Percentiles rank a stretch among this genome's conserved stretches.
phyloP scores from a whole-genome alignment of 2,113 vertebrate genomes.

The Megaleporinus macrocephalus region DNA sequence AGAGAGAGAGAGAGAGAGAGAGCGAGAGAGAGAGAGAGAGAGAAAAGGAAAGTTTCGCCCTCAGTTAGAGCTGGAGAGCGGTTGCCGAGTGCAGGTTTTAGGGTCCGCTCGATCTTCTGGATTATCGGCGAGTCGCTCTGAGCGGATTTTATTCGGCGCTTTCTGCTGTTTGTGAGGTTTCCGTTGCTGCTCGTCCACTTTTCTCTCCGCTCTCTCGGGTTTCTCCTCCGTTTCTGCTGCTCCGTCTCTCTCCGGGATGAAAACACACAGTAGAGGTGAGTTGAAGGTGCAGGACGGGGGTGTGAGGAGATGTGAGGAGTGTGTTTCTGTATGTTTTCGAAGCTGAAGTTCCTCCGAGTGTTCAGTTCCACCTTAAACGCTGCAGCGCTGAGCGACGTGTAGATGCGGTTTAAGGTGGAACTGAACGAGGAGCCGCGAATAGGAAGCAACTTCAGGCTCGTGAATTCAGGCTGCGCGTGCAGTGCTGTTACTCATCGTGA shows the following conservation, averaged over 20 bases:
- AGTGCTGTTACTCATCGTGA: neutral
- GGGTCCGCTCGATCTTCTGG: neutral
- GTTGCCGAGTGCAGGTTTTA: neutral
- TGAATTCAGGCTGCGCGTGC: neutral
- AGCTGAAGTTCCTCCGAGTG: no score
- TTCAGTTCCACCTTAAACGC: no score
- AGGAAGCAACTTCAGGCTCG: no score
- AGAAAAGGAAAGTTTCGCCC: neutral
- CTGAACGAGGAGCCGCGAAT: no score
- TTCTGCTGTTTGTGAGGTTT: slow-evolving; percentile 12
- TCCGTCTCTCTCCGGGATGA: slow-evolving; percentile 59
- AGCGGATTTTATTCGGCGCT: slow-evolving; percentile 1
- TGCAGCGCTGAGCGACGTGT: no score
- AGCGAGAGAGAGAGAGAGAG: slow-evolving; percentile 3
- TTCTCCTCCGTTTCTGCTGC: neutral
- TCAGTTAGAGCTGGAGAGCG: neutral
- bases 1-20: neutral
- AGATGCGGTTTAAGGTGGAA: no score
- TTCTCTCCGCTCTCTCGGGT: neutral
- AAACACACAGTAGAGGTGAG: slow-evolving; percentile 63
- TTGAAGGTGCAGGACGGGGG: neutral
- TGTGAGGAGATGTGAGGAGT: neutral
- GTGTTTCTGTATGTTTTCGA: no score
- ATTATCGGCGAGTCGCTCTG: neutral
- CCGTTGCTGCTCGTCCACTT: neutral